Conservation (phyloP, 2,797 vertebrate genomes). For the Peromyscus melanophrys region DNA sequence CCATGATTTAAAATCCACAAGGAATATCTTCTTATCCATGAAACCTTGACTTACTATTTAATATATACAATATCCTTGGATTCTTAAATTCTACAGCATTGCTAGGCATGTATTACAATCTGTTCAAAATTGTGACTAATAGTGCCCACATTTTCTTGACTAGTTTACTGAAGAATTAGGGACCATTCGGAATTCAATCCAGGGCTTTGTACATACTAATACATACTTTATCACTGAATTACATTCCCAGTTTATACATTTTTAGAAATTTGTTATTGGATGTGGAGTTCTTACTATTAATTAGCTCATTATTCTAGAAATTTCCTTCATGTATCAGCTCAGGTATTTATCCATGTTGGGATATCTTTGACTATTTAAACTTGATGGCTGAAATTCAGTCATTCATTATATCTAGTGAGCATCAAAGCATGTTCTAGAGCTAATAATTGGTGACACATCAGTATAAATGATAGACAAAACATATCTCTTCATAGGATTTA, state of each 20-base stretch:
- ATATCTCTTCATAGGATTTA: not conserved
- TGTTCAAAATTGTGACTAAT: not conserved
- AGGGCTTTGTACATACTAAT: not conserved
- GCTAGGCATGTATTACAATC: not conserved
- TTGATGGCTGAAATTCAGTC: not conserved
- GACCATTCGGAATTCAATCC: not conserved
- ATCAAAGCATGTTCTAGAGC: not conserved
- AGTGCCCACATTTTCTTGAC: not conserved
- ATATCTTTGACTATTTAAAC: not conserved
- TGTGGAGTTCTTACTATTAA: not conserved
- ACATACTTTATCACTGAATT: not conserved
- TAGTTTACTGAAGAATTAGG: not conserved
- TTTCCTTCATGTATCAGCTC: conserved; percentile 7
- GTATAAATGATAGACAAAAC: not conserved
- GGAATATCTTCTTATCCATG: not conserved
- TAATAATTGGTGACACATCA: not conserved
- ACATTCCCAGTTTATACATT: not conserved
- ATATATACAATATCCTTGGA: not conserved
- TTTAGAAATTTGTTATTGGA: not conserved
- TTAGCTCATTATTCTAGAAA: not conserved
- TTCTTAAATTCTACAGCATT: not conserved
- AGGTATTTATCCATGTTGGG: not conserved
- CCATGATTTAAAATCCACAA: not conserved
- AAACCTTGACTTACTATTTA: not conserved
- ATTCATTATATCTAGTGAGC: not conserved